Percentiles rank a stretch among this genome's conserved stretches.
phyloP scores from a whole-genome alignment of 2,113 vertebrate species.

The Mesocricetus auratus region DNA sequence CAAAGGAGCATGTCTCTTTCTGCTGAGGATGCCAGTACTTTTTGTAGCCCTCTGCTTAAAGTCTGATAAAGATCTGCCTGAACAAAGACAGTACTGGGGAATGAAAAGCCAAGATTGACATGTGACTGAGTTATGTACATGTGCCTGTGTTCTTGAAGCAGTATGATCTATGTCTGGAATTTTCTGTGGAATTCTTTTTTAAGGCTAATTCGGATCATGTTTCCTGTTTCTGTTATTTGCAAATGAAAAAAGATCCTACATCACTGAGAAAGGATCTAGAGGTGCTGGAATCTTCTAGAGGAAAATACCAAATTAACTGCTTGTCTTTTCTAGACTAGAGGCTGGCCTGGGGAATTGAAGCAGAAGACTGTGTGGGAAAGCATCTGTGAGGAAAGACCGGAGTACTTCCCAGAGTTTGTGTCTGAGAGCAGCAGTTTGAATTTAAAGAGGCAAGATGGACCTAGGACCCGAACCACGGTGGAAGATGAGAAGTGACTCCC shows the following conservation, averaged over 20 bases:
- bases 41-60: neutral
- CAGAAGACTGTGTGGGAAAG: neutral
- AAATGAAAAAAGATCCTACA: neutral
- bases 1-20: neutral
- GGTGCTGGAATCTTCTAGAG: neutral
- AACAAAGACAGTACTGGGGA: neutral
- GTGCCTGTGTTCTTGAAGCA: neutral
- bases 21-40: neutral
- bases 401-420: neutral
- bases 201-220: neutral
- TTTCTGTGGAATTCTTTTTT: neutral
- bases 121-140: neutral
- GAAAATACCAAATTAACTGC: neutral
- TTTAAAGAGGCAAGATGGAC: neutral
- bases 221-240: constrained; percentile 51
- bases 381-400: neutral
- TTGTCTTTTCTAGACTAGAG: neutral
- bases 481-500: neutral
- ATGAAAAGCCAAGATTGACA: neutral
- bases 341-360: neutral
- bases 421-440: neutral
- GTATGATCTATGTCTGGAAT: neutral
- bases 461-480: neutral
- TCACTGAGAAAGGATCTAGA: neutral
- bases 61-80: neutral